Evolutionary conservation across 2,797 vertebrate species (phyloP), one percentile per base, ranked within the genome.

Genomic region (Falco cherrug): DNA sequence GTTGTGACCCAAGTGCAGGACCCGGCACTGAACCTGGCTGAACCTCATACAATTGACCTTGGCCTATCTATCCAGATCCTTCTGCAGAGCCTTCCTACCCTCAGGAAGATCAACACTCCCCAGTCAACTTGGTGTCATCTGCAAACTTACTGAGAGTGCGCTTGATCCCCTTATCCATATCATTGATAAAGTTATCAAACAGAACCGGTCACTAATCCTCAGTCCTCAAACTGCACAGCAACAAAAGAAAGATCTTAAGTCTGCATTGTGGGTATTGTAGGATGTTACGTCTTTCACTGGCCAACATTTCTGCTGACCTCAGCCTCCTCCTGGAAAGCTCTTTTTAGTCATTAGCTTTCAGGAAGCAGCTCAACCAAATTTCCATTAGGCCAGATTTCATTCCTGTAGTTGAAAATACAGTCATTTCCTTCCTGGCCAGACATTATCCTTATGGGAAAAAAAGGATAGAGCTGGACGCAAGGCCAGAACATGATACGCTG

Each of bases 341-440:
- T 82, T 25, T 43, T 63, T 10, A 93, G 65, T 65, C 20, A n/a
- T 90, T 86, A 84, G 13, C 18, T 91, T 77, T 45, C 59, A 77
- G 83, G 63, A 94, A 91, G 67, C 57, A 77, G 76, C 48, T 88
- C 65, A 69, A 95, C 35, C 20, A 80, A 95, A 51, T 93, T 95
- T 95, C 81, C 77, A 92, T 80, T 87, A 93, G 63, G 56, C 56
- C 60, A 87, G 74, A 67, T 82, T 80, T 95, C 84, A 92, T 61
- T 89, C 48, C 48, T 57, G 37, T 25, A 89, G 60, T 28, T 93
- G 67, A 82, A 97, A 95, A 91, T 89, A 48, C 6, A 87, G 87
- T 93, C 2, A 79, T 95, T 96, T 97, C 83, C 91, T 95, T 96
- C 82, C 90, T 95, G 91, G 74, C 79, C 93, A 96, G 95, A 95